Percentiles rank a stretch among this genome's conserved stretches.
These are phyloP conservation scores for Trididemnum clinides DNA, from an alignment of 23 tunicate species.

Conservation along the genomic window DNA sequence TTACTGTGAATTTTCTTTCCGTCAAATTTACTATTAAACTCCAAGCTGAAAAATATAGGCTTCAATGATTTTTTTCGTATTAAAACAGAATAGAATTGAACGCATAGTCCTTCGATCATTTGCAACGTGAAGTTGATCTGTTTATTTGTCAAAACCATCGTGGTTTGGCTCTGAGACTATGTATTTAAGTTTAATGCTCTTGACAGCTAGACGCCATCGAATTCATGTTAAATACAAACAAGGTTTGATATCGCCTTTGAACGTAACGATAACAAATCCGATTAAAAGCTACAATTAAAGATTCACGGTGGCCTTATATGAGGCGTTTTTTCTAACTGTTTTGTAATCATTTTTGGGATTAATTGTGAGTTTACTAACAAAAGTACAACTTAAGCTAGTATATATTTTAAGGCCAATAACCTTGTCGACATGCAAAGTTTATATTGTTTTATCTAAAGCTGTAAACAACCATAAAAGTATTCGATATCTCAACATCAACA, in stretches of 20 bases:
- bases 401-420: conserved; percentile 3
- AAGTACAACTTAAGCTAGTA: conserved; percentile 4
- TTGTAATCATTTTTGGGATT: conserved; percentile 19
- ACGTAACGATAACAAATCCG: conserved; percentile 34
- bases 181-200: background rate
- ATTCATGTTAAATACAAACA: conserved; percentile 2
- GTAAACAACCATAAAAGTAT: background rate
- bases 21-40: no score
- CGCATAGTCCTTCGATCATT: no score
- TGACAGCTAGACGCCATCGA: conserved; percentile 32
- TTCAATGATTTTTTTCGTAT: no score
- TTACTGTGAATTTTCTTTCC: no score
- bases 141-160: no score
- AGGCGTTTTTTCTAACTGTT: background rate
- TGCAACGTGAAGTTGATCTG: no score
- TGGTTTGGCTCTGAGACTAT: background rate
- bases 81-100: no score
- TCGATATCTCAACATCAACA: background rate
- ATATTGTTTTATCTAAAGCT: background rate
- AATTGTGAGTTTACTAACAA: conserved; percentile 8
- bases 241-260: conserved; percentile 26
- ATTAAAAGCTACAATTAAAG: conserved; percentile 22
- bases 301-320: background rate
- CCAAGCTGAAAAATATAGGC: no score
- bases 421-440: background rate